Evolutionary conservation across 2,888 invertebrate species (phyloP).

Genomic region (Myopa testacea): DNA sequence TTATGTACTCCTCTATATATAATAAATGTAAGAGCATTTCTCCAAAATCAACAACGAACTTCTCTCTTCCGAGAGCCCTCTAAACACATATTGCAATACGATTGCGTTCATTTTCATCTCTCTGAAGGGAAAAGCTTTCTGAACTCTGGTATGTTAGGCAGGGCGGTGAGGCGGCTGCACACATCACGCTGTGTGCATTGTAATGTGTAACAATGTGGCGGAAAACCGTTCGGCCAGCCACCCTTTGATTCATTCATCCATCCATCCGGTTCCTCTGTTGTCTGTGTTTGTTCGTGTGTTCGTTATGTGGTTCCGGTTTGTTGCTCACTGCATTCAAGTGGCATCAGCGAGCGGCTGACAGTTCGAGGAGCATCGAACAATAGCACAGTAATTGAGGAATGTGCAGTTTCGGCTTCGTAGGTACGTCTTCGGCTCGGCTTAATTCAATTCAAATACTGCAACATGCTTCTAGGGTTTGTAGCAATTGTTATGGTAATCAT

Average conservation of each 20-base stretch:
- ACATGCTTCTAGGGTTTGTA: neutral
- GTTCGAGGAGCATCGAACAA: conserved; percentile 5
- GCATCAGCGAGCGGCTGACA: neutral
- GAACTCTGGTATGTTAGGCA: neutral
- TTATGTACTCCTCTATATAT: too few relatives aligned
- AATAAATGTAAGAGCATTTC: too few relatives aligned
- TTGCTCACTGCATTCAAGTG: conserved; percentile 18
- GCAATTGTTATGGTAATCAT: neutral
- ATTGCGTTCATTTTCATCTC: neutral
- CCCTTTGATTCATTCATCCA: neutral
- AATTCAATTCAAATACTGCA: neutral
- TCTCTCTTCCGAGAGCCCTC: neutral
- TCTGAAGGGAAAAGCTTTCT: neutral
- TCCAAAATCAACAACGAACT: too few relatives aligned
- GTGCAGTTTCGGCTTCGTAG: neutral
- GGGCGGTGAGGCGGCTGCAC: neutral
- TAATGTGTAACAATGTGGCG: neutral
- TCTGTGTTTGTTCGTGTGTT: neutral
- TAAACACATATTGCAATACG: neutral
- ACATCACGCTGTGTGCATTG: too few relatives aligned
- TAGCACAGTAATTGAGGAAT: conserved; percentile 30
- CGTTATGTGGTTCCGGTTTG: conserved; percentile 24
- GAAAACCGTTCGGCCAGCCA: neutral
- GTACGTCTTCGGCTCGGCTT: too few relatives aligned
- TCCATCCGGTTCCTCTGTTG: conserved; percentile 21